Base-by-base conservation (phyloP, 2,888 invertebrate genomes). In the Drosophila tripunctata region DNA sequence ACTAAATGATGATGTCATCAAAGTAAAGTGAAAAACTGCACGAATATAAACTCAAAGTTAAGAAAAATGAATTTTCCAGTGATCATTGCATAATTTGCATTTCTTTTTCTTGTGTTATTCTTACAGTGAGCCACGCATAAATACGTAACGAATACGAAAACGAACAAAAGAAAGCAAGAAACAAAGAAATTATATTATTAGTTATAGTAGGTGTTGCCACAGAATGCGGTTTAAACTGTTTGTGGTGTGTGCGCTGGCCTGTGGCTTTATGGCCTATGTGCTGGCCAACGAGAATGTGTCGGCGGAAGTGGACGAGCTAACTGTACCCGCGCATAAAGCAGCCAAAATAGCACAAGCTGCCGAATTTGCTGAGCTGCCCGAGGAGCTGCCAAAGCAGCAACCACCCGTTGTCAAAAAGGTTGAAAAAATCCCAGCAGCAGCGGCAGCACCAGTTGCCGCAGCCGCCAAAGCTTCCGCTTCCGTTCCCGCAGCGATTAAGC, bases 161-260 rank as follows among this genome's bases (percentile, higher is more conserved):
- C 36, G 36, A 78, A 73, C 47, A 52, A 65, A 45, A 64, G 56
- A 65, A 45, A 64, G 43, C 14, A 64, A 67, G 60, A 60, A 10
- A 12, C 35, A 58, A 36, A n/a, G n/a, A n/a, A n/a, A n/a, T n/a
- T 10, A 33, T 35, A 50, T 17, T 19, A 35, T 24, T 22, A 33
- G 45, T n/a, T n/a, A 22, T 27, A 41, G 14, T 24, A 51, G 22
- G 24, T 33, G 17, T 22, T 40, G 41, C 22, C 21, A 33, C 27
- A 21, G 36, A 67, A 89, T 89, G 89, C 86, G 85, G 63, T 84
- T 90, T 48, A 89, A 88, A 88, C 74, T 88, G 54, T 81, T 88
- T 73, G 45, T 89, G 73, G 86, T 77, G 67, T 84, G 81, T 70
- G 65, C 80, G 65, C 74, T 89, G 82, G 88, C 83, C 65, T 89